Evolutionary conservation across 2,888 invertebrate genomes (phyloP), one percentile per base, ranked within the genome.

Genomic region (Barypeithes pellucidus): DNA sequence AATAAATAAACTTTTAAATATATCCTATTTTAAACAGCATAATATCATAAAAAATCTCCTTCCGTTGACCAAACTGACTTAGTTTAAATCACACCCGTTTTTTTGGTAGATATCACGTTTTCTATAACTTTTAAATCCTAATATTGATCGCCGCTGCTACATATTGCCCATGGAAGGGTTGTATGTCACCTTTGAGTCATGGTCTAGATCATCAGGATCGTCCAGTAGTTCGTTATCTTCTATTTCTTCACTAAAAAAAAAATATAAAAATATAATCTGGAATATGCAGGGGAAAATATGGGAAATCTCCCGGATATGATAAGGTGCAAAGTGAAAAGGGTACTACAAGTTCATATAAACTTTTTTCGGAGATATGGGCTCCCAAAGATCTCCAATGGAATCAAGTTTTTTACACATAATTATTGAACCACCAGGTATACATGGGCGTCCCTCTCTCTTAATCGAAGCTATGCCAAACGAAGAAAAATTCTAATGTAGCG

Each of bases 161-260:
- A 83, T 83, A 57, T 82, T 82, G 63, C 77, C 77, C 67, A 79
- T 59, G 14, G 79, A 67, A 50, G 82, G 80, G 75, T 80, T 79
- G 75, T 82, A 83, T 79, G 82, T 83, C 81, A 84, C 83, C 79
- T 82, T 80, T 8, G 78, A 66, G 22, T 69, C 60, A 12, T 77
- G 75, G 29, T 78, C 76, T 33, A 69, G 66, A 18, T 77, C 68
- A 16, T 79, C 79, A 43, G 72, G 60, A 18, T 79, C 81, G 24
- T 29, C 29, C 7, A 77, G 76, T 33, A 81, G 78, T 63, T 80
- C 80, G 63, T 82, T 81, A 29, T 78, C 76, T 59, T 80, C 72
- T 29, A 76, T 69, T 20, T 79, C 76, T 67, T 80, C 77, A 73
- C 83, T 83, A 66, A 57, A 57, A 54, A 33, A 20, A 24, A 5